Evolutionary conservation across 2,888 invertebrate genomes (phyloP).

Genomic region (Itoplectis maculator): DNA sequence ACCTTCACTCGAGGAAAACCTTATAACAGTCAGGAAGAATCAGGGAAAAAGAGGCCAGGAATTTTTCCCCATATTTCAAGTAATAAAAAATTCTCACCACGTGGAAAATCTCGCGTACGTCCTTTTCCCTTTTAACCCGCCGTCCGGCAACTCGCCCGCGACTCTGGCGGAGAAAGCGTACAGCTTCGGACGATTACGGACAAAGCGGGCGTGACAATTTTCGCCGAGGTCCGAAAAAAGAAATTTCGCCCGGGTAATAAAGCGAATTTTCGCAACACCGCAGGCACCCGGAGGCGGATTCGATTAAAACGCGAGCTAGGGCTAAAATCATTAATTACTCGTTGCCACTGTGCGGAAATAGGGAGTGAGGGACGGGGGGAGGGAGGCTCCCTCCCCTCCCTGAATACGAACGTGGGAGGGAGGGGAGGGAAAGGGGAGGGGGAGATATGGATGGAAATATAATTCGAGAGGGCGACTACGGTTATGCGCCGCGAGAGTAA

Average conservation of each 20-base stretch:
- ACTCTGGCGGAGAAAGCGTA: too few relatives aligned
- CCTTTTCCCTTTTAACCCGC: too few relatives aligned
- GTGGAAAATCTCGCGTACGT: too few relatives aligned
- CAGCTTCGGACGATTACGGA: not conserved
- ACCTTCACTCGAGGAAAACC: too few relatives aligned
- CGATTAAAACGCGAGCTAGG: conserved; percentile 18
- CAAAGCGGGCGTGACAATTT: not conserved
- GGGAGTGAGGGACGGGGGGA: not conserved
- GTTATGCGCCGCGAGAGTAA: conserved; percentile 42
- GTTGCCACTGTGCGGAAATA: conserved; percentile 22
- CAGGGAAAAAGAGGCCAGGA: too few relatives aligned
- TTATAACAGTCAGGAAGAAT: too few relatives aligned
- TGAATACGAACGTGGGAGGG: too few relatives aligned
- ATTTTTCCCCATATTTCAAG: too few relatives aligned
- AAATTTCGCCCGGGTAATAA: not conserved
- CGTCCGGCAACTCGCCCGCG: too few relatives aligned
- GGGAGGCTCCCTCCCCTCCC: too few relatives aligned
- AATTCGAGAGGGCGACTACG: conserved; percentile 49
- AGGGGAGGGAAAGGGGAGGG: conserved; percentile 4
- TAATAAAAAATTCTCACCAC: too few relatives aligned
- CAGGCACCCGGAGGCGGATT: not conserved
- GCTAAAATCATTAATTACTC: conserved; percentile 39
- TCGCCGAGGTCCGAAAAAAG: not conserved
- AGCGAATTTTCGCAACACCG: conserved; percentile 8
- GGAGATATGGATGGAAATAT: conserved; percentile 41